phyloP scores from a whole-genome alignment of 2,113 vertebrate species.

The Nestor notabilis region DNA sequence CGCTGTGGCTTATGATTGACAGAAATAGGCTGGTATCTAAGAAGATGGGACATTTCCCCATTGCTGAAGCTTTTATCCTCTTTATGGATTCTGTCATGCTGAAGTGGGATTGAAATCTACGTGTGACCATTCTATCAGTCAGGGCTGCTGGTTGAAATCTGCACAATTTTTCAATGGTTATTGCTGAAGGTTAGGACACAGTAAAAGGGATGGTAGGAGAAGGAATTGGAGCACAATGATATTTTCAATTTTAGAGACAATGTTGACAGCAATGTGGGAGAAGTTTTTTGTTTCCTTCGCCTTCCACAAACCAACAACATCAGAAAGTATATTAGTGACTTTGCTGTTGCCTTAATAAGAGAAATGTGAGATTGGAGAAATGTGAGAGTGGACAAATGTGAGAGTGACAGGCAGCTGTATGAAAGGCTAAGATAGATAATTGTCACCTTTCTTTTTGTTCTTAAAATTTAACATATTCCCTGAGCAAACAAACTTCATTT shows the following conservation, averaged over 20 bases:
- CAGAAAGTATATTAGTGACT: background rate
- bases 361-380: background rate
- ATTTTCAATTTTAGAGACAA: background rate
- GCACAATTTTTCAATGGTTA: background rate
- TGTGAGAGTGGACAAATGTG: background rate
- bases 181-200: background rate
- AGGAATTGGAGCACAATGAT: background rate
- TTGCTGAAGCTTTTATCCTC: background rate
- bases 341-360: background rate
- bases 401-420: background rate
- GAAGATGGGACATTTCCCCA: background rate
- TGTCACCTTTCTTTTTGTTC: background rate
- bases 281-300: fast-evolving
- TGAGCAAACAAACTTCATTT: background rate
- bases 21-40: background rate
- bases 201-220: background rate
- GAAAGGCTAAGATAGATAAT: background rate
- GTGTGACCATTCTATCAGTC: background rate
- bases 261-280: background rate
- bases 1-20: background rate
- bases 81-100: background rate
- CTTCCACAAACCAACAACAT: background rate
- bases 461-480: background rate
- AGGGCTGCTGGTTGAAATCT: background rate
- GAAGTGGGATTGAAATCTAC: background rate